These are phyloP conservation scores for Germaria angustata DNA, from an alignment of 2,888 invertebrate genomes.

Conservation along the genomic window DNA sequence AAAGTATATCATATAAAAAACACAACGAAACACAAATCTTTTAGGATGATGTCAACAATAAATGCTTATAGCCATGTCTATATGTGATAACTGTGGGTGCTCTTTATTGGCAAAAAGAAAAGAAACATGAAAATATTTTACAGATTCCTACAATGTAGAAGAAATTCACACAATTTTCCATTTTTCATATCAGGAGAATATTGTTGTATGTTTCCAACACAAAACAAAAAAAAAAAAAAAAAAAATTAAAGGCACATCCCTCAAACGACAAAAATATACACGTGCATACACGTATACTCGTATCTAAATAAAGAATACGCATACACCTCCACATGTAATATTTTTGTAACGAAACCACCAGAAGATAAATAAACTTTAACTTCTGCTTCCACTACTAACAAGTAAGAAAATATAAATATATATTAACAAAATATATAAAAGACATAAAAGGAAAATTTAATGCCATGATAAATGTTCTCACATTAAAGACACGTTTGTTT, in stretches of 20 bases:
- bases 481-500: constrained; percentile 34
- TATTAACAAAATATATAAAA: not conserved
- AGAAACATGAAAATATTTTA: not conserved
- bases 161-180: not conserved
- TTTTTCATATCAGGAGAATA: too few relatives aligned
- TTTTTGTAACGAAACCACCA: constrained; percentile 53
- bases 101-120: constrained; percentile 25
- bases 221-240: not conserved
- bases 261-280: not conserved
- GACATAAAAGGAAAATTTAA: constrained; percentile 44
- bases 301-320: not conserved
- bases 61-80: constrained; percentile 38
- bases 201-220: not conserved
- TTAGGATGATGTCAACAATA: constrained; percentile 36
- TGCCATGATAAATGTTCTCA: constrained; percentile 49
- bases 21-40: constrained; percentile 27
- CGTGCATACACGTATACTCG: not conserved
- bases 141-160: constrained; percentile 23
- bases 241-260: not conserved
- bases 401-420: not conserved
- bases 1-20: constrained; percentile 11
- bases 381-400: not conserved
- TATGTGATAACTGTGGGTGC: constrained; percentile 51
- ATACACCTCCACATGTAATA: constrained; percentile 11
- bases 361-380: constrained; percentile 43